Percentiles rank a stretch among this genome's conserved stretches.
These are phyloP conservation scores for Trisateles emortualis DNA, from an alignment of 2,888 invertebrate genomes.

Conservation along the genomic window DNA sequence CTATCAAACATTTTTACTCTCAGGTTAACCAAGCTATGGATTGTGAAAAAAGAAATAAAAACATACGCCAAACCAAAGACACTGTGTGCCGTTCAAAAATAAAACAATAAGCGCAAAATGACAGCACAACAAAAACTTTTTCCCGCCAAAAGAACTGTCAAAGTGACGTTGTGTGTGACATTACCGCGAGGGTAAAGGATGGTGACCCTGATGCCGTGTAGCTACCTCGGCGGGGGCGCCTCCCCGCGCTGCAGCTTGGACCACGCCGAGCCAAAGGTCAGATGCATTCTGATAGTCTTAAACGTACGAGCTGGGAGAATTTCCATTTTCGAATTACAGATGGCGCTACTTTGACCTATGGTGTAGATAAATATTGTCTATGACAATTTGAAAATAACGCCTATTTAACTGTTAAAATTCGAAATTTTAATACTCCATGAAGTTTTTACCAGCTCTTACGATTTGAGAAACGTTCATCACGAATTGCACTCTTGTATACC, in stretches of 20 bases:
- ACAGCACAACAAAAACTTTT: slow-evolving; percentile 70
- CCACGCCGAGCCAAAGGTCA: slow-evolving; percentile 84
- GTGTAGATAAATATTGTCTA: slow-evolving; percentile 25
- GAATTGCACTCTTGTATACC: slow-evolving; percentile 31
- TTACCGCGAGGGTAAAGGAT: slow-evolving; percentile 73
- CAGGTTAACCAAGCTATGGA: slow-evolving; percentile 60
- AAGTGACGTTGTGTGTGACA: slow-evolving; percentile 74
- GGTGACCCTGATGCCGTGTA: slow-evolving; percentile 90
- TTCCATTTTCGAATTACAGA: slow-evolving; percentile 40
- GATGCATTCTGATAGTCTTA: slow-evolving; percentile 54
- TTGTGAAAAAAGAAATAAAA: slow-evolving; percentile 52
- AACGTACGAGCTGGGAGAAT: slow-evolving; percentile 52
- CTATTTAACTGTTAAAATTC: background rate
- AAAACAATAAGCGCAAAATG: slow-evolving; percentile 71
- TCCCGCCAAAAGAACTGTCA: slow-evolving; percentile 76
- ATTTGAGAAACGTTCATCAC: slow-evolving; percentile 34
- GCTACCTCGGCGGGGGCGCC: slow-evolving; percentile 87
- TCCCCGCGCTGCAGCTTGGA: slow-evolving; percentile 85
- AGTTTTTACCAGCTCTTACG: slow-evolving; percentile 29
- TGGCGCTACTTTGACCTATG: slow-evolving; percentile 33
- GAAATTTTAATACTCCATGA: no score
- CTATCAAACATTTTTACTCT: slow-evolving; percentile 17
- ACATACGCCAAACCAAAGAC: slow-evolving; percentile 50
- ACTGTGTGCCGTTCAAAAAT: slow-evolving; percentile 61
- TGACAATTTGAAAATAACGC: slow-evolving; percentile 8